These are phyloP conservation scores for Dipodomys ordii DNA, from an alignment of 2,113 vertebrate species.

Conservation along the genomic window DNA sequence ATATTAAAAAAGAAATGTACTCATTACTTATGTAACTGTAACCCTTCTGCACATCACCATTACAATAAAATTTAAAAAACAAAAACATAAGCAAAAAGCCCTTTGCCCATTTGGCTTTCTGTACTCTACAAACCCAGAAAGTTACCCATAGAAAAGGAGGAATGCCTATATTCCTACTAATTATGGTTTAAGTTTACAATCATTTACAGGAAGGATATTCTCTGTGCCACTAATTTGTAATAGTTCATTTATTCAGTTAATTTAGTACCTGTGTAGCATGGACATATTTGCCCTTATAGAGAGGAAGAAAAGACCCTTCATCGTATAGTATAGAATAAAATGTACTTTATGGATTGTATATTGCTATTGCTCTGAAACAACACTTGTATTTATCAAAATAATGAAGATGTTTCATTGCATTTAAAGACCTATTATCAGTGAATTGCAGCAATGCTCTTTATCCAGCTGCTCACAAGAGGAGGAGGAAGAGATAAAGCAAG, in stretches of 20 bases:
- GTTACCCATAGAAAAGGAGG: neutral
- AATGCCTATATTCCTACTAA: neutral
- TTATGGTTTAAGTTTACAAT: neutral
- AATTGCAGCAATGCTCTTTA: too few species aligned
- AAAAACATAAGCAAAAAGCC: too few species aligned
- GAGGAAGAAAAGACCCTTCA: too few species aligned
- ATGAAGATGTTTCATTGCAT: too few species aligned
- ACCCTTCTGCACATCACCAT: too few species aligned
- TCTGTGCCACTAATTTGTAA: neutral
- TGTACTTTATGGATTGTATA: neutral
- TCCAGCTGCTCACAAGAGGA: rapidly evolving
- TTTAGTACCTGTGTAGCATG: neutral
- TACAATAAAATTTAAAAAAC: too few species aligned
- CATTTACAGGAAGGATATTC: neutral
- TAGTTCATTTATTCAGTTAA: neutral
- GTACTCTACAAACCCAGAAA: neutral
- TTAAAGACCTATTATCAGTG: neutral
- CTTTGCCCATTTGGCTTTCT: neutral
- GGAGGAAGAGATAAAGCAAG: too few species aligned
- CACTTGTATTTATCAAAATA: neutral
- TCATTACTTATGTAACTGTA: too few species aligned
- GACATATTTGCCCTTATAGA: too few species aligned
- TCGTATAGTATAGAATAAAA: too few species aligned
- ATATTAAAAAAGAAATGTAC: too few species aligned
- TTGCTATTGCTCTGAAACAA: neutral